phyloP scores from a whole-genome alignment of 2,797 vertebrate species.

The Ciconia nigra region DNA sequence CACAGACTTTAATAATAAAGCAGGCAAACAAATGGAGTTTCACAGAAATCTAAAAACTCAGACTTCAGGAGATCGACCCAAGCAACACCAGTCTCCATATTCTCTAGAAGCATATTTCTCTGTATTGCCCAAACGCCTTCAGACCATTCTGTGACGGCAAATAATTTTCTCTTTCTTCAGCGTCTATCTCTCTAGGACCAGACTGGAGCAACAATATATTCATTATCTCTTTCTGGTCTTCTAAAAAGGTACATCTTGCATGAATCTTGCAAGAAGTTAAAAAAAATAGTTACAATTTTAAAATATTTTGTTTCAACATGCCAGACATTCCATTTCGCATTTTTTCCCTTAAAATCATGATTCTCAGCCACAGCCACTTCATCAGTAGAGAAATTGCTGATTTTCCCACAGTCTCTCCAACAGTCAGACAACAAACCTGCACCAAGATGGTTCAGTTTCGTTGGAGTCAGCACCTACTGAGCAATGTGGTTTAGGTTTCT shows the following conservation, averaged over 20 bases:
- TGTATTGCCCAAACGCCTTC: not conserved
- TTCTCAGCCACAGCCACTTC: constrained; percentile 47
- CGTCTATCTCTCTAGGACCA: not conserved
- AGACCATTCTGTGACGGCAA: not conserved
- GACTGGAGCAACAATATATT: not conserved
- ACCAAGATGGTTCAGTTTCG: constrained; percentile 22
- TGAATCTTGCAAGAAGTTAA: not conserved
- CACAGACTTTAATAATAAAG: not conserved
- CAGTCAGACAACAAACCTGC: not conserved
- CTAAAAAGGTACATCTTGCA: not conserved
- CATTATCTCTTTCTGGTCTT: not conserved
- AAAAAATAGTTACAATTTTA: not conserved
- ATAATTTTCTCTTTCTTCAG: not conserved
- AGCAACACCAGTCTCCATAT: not conserved
- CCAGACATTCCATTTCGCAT: not conserved
- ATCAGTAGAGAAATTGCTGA: not conserved
- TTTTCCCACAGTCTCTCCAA: constrained; percentile 40
- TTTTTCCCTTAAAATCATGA: not conserved
- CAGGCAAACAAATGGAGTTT: not conserved
- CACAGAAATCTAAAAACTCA: not conserved
- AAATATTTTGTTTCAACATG: not conserved
- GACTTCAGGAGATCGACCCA: not conserved
- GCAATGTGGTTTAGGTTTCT: constrained; percentile 30
- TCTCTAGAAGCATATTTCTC: not conserved
- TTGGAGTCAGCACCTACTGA: constrained; percentile 50